Base-by-base conservation (phyloP, 2,113 vertebrate genomes). In the Saimiri boliviensis region DNA sequence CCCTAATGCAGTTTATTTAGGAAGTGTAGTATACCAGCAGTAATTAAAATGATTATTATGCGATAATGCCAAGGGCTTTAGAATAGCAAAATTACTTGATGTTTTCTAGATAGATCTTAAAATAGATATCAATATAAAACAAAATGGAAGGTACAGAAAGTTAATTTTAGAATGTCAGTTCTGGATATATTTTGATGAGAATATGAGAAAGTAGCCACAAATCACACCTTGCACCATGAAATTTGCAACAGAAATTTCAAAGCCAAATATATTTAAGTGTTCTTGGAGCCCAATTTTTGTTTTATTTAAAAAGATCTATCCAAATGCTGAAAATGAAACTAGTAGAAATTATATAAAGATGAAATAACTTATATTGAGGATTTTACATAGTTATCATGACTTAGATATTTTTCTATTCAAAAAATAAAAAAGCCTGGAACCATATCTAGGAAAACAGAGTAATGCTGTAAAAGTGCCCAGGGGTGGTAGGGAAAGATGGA, bases 231-330 rank as follows among this genome's bases (percentile, higher is more conserved):
- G 37, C 66, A 58, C 87, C 63, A 96, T 97, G 84, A 87, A 81
- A 81, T 96, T 58, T 97, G 76, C 96, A 80, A 73, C 63, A 56
- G 54, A 83, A 71, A 88, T n/a, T 83, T 91, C 12, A 68, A 71
- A 95, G 89, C 89, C 54, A 91, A 97, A 3, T 1, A 56, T 71
- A 6, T 83, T 47, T 42, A 23, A 66, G 37, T 66, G n/a, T 94
- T 96, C 79, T 95, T 81, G 45, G 91, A 47, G 37, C 52, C 35
- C 1, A 35, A 49, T 83, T 80, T 94, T 97, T 89, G 68, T 60
- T 95, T 92, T 84, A 60, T 80, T 83, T n/a, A 60, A 88, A 85
- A 91, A 94, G 86, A 93, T 68, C 82, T 97, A 66, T 95, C 91
- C 52, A 80, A 87, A 79, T 94, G 90, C 73, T 94, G 94, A 96